phyloP scores from a whole-genome alignment of 2,888 invertebrate species.

The Drosophila anomelani region DNA sequence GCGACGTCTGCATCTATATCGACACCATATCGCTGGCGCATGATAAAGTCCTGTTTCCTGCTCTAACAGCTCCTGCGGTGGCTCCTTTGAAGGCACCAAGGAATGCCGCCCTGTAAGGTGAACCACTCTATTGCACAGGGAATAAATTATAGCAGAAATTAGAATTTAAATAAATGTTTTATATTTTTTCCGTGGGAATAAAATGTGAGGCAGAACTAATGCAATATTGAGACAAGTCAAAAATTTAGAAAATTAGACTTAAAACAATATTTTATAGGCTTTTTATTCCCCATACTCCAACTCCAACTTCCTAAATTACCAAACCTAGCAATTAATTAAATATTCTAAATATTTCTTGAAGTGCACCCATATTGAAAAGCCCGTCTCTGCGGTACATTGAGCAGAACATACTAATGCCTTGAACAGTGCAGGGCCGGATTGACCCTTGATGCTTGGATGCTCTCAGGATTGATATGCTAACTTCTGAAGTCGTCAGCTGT shows the following conservation, averaged over 20 bases:
- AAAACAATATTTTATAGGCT: not conserved
- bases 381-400: slow-evolving; percentile 19
- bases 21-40: slow-evolving; percentile 7
- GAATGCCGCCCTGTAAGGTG: not conserved
- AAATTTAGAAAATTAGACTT: not conserved
- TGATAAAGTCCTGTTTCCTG: slow-evolving; percentile 26
- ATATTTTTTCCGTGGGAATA: not conserved
- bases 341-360: not conserved
- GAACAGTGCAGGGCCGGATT: slow-evolving; percentile 2
- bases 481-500: slow-evolving; percentile 9
- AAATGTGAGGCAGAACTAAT: not conserved
- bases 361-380: slow-evolving; percentile 2
- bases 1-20: slow-evolving; percentile 6
- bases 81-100: slow-evolving; percentile 15
- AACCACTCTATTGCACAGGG: not conserved
- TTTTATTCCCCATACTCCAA: not conserved
- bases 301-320: not conserved
- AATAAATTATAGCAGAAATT: not conserved
- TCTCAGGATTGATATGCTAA: slow-evolving; percentile 19
- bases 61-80: slow-evolving; percentile 22
- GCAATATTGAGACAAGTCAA: not conserved
- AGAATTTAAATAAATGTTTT: not conserved
- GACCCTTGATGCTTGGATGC: slow-evolving; percentile 18
- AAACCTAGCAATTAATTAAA: too few relatives aligned
- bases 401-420: slow-evolving; percentile 8